These are phyloP conservation scores for Drosophila vallismaia DNA, from an alignment of 2,888 invertebrate genomes.

Conservation along the genomic window DNA sequence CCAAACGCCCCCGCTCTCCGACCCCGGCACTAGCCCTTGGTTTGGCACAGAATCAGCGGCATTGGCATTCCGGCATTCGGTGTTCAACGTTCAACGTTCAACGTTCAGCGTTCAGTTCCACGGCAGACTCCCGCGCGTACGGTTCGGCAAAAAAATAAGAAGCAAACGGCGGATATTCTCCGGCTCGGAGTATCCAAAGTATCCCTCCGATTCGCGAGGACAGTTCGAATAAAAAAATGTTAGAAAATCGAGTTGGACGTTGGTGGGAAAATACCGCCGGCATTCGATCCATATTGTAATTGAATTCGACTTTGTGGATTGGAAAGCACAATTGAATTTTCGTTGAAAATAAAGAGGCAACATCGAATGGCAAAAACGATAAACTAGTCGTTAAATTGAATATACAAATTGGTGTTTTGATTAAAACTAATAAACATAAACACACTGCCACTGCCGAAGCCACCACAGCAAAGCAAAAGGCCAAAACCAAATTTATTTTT, in stretches of 20 bases:
- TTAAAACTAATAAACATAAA: conserved; percentile 53
- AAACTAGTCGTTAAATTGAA: conserved; percentile 55
- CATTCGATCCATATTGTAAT: conserved; percentile 52
- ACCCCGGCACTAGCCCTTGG: conserved; percentile 17
- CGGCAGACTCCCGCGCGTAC: conserved; percentile 78
- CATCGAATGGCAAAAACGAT: conserved; percentile 36
- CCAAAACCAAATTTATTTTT: conserved; percentile 39
- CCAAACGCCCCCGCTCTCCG: background rate
- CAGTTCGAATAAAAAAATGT: conserved; percentile 23
- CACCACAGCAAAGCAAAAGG: conserved; percentile 7
- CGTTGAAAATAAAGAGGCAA: conserved; percentile 19
- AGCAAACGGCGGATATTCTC: conserved; percentile 13
- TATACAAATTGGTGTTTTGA: conserved; percentile 50
- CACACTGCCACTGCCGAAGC: conserved; percentile 14
- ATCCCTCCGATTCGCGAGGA: conserved; percentile 10
- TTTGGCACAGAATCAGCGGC: conserved; percentile 42
- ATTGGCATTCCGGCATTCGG: conserved; percentile 24
- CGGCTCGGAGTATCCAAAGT: conserved; percentile 2
- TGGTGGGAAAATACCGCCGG: conserved; percentile 65
- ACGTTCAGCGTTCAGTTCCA: conserved; percentile 59
- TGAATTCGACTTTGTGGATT: conserved; percentile 46
- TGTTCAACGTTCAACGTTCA: conserved; percentile 32
- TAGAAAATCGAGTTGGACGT: conserved; percentile 41
- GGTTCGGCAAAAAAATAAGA: conserved; percentile 55
- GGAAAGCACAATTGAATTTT: conserved; percentile 45